Percentiles rank a stretch among this genome's conserved stretches.
Conservation (phyloP, 2,888 invertebrate species). For the Drosophila anomelani region DNA sequence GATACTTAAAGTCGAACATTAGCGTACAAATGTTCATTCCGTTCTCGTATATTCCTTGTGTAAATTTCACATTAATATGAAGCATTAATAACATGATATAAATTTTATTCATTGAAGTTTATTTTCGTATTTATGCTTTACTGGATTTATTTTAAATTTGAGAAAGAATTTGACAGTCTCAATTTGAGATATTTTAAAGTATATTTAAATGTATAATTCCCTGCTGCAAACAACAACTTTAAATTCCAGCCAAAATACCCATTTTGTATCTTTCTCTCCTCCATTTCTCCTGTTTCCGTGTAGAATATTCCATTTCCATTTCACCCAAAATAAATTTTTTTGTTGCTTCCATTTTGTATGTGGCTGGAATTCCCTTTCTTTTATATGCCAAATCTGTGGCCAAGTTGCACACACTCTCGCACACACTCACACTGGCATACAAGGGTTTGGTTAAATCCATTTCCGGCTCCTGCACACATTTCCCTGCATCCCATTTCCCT, state of each 20-base stretch:
- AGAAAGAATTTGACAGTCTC: not conserved
- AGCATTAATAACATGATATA: not conserved
- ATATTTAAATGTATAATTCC: no score
- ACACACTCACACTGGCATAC: slow-evolving; percentile 10
- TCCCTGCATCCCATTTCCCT: not conserved
- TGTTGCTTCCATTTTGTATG: slow-evolving; percentile 34
- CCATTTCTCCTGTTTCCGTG: not conserved
- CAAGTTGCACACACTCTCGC: slow-evolving; percentile 33
- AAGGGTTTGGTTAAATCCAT: slow-evolving; percentile 65
- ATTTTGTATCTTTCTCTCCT: not conserved
- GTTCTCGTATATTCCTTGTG: not conserved
- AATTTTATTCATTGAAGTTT: no score
- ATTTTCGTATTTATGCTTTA: not conserved
- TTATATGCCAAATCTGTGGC: slow-evolving; percentile 66
- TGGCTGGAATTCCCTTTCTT: slow-evolving; percentile 36
- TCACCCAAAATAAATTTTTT: slow-evolving; percentile 16
- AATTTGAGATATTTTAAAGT: no score
- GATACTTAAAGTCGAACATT: slow-evolving; percentile 35
- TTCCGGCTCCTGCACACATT: slow-evolving; percentile 60
- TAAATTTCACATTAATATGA: slow-evolving; percentile 6
- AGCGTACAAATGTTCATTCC: slow-evolving; percentile 7
- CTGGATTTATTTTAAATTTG: not conserved
- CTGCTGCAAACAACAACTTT: not conserved
- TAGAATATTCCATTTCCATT: slow-evolving; percentile 41
- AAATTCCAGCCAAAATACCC: not conserved